A percentile compares a stretch with the other conserved stretches of the same genome.
Conservation (phyloP, 2,888 invertebrate species). For the Trachelus stipa region DNA sequence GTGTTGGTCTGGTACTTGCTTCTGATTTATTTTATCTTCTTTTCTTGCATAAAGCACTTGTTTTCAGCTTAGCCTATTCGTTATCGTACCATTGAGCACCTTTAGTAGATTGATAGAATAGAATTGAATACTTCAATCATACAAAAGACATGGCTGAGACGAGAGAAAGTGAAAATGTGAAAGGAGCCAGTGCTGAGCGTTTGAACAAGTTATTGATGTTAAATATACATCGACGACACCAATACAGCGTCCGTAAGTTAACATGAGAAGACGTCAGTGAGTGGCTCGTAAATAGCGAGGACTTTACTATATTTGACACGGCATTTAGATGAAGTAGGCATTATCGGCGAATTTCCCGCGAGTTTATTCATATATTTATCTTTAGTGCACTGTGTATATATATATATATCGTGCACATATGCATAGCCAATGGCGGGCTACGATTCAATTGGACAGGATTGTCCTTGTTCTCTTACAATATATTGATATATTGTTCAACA, state of each 20-base stretch:
- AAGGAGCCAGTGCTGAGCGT: not conserved
- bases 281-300: not conserved
- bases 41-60: not conserved
- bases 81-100: not conserved
- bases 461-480: not conserved
- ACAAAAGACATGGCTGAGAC: not conserved
- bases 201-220: slow-evolving; percentile 5
- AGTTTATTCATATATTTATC: not conserved
- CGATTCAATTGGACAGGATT: not conserved
- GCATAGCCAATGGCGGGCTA: not conserved
- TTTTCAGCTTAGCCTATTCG: not conserved
- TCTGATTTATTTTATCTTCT: not conserved
- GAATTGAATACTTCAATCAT: not conserved
- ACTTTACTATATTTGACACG: not conserved
- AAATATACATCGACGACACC: slow-evolving; percentile 17
- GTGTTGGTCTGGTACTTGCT: not conserved
- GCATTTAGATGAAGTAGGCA: not conserved
- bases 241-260: slow-evolving; percentile 19
- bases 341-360: not conserved
- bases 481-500: not conserved
- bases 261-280: not conserved
- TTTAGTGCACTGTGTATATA: not conserved
- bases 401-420: not conserved
- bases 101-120: not conserved
- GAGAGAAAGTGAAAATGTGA: not conserved